These are phyloP conservation scores for Anthrax anthrax DNA, from an alignment of 2,888 invertebrate genomes.

Conservation along the genomic window DNA sequence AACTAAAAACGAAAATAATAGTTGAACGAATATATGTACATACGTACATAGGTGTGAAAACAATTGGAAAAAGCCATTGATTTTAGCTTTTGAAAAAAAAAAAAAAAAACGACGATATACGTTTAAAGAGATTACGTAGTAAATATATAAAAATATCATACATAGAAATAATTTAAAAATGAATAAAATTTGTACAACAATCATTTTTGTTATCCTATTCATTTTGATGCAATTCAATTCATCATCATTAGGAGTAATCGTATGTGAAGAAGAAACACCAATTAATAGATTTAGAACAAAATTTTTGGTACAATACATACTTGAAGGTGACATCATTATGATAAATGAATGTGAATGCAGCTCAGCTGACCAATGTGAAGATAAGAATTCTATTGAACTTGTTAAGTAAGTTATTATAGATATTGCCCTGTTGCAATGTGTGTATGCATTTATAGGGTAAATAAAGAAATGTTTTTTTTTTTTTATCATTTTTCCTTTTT, in stretches of 20 bases:
- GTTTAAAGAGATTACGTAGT: too few species aligned
- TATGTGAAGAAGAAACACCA: constrained; percentile 9
- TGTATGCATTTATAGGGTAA: too few species aligned
- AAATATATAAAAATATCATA: too few species aligned
- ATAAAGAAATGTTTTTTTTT: too few species aligned
- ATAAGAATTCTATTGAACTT: constrained; percentile 9
- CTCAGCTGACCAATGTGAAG: constrained; percentile 7
- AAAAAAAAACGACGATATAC: too few species aligned
- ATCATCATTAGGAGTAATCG: neutral
- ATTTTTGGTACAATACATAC: constrained; percentile 10
- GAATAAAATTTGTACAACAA: neutral
- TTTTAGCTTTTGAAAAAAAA: too few species aligned
- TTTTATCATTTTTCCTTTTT: too few species aligned
- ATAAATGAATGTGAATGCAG: constrained; percentile 10
- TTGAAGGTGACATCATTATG: constrained; percentile 12
- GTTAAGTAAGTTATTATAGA: constrained; percentile 9
- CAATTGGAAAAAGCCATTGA: neutral
- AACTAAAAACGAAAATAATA: too few species aligned
- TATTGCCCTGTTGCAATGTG: neutral
- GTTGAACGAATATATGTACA: too few species aligned
- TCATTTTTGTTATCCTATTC: neutral
- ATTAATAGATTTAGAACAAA: constrained; percentile 4
- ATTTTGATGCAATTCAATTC: neutral
- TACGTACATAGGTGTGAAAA: too few species aligned
- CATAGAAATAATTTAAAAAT: neutral